These are phyloP conservation scores for Lucilia cuprina DNA, from an alignment of 1,140 invertebrate species.

Conservation along the genomic window DNA sequence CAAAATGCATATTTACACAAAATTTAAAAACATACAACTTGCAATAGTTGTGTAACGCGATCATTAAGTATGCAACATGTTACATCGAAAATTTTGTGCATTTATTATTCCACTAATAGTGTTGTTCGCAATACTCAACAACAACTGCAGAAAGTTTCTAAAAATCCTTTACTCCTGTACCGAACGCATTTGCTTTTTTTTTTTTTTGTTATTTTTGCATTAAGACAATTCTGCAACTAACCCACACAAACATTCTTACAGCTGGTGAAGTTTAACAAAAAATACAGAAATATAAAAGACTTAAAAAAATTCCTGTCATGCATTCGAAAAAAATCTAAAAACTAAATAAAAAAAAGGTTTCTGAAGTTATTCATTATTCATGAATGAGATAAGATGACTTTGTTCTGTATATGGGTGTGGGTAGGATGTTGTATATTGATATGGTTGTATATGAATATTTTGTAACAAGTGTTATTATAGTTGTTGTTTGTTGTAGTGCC, in stretches of 20 bases:
- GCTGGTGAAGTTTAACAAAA: not conserved
- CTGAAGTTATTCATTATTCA: conserved; percentile 22
- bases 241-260: not conserved
- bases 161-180: not conserved
- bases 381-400: conserved; percentile 28
- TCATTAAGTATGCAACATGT: not conserved
- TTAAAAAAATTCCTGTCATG: conserved; percentile 8
- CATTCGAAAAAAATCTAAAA: not conserved
- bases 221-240: not conserved
- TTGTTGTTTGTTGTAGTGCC: not conserved
- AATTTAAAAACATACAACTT: not conserved
- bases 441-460: not conserved
- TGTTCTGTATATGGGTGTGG: not conserved
- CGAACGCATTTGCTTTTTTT: not conserved
- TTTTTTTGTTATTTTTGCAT: not conserved
- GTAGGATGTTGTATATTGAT: too few relatives aligned
- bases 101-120: not conserved
- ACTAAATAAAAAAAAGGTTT: conserved; percentile 6
- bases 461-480: not conserved
- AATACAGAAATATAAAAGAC: not conserved
- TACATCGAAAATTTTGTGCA: not conserved
- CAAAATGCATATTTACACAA: too few relatives aligned
- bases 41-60: not conserved
- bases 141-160: not conserved
- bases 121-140: not conserved